Conservation (phyloP, 2,797 vertebrate species). For the Glossophaga mutica region DNA sequence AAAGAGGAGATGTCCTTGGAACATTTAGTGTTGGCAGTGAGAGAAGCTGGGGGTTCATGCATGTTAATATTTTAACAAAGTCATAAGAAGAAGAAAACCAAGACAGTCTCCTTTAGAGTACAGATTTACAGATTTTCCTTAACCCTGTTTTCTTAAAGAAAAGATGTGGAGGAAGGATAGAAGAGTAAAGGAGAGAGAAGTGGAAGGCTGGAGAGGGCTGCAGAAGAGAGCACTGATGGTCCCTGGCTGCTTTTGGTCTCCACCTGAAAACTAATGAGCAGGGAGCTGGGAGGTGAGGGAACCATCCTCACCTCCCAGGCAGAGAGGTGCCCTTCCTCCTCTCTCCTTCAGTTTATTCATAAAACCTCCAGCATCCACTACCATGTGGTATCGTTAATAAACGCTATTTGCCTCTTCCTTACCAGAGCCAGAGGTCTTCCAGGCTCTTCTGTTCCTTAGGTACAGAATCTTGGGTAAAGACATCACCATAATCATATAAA, state of each 20-base stretch:
- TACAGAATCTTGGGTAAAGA: not conserved
- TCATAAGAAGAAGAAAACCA: not conserved
- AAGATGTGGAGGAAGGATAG: not conserved
- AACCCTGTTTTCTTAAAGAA: not conserved
- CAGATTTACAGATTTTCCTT: not conserved
- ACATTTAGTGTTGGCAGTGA: not conserved
- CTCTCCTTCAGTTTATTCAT: not conserved
- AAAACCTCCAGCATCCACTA: not conserved
- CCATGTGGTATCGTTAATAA: not conserved
- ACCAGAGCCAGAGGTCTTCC: not conserved
- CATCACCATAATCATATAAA: not conserved
- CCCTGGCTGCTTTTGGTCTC: not conserved
- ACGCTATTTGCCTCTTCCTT: not conserved
- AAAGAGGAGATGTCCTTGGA: not conserved
- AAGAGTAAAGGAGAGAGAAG: not conserved
- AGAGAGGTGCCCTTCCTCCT: not conserved
- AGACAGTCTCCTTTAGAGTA: not conserved
- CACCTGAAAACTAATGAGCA: not conserved
- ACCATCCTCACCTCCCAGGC: not conserved
- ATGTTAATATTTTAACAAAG: not conserved
- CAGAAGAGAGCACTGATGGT: not conserved
- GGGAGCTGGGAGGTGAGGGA: no score
- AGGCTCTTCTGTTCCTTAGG: not conserved
- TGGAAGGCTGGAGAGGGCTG: not conserved
- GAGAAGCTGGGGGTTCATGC: not conserved